phyloP scores from a whole-genome alignment of 1,140 invertebrate genomes.

The Atta colombica region DNA sequence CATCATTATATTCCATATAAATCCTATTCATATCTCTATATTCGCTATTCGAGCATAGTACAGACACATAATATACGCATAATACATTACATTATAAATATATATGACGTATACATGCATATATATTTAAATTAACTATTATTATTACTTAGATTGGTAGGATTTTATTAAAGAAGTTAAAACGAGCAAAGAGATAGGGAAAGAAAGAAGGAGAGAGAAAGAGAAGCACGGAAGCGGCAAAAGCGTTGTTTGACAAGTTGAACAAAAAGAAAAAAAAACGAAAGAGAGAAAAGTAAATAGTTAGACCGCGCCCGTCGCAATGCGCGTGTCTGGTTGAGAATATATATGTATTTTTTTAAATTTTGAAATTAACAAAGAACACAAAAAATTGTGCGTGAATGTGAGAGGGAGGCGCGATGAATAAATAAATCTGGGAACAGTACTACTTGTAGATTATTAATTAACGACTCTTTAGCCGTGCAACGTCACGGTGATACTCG shows the following conservation, averaged over 20 bases:
- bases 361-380: slow-evolving; percentile 82
- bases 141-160: slow-evolving; percentile 72
- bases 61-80: slow-evolving; percentile 64
- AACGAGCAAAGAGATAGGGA: slow-evolving; percentile 37
- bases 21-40: slow-evolving; percentile 78
- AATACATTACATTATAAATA: slow-evolving; percentile 66
- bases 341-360: slow-evolving; percentile 87
- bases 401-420: slow-evolving; percentile 62
- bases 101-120: slow-evolving; percentile 59
- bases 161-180: slow-evolving; percentile 75
- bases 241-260: slow-evolving; percentile 81
- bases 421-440: slow-evolving; percentile 81
- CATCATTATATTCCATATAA: slow-evolving; percentile 73
- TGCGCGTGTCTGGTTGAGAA: slow-evolving; percentile 82
- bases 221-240: slow-evolving; percentile 43
- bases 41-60: slow-evolving; percentile 72
- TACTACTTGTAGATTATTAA: slow-evolving; percentile 79
- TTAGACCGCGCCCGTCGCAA: slow-evolving; percentile 67
- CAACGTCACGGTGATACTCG: slow-evolving; percentile 64
- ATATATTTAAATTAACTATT: slow-evolving; percentile 66
- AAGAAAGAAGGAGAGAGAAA: slow-evolving; percentile 24
- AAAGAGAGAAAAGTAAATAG: slow-evolving; percentile 70
- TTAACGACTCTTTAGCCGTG: slow-evolving; percentile 74
- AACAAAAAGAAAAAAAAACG: slow-evolving; percentile 76
- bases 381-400: slow-evolving; percentile 68